Conservation (phyloP, 1,140 invertebrate genomes). For the Eriocheir sinensis region DNA sequence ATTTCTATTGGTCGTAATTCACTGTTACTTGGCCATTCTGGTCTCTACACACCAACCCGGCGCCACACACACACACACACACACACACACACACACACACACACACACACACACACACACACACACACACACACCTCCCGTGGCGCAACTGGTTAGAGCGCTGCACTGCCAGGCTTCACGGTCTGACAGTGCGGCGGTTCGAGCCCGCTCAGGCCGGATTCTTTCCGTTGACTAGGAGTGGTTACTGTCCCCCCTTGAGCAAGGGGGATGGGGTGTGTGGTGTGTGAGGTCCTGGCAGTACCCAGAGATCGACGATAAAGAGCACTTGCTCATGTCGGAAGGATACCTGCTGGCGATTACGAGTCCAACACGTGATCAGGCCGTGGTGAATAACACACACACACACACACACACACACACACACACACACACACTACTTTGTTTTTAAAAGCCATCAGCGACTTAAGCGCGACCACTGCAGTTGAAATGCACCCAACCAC, state of each 20-base stretch:
- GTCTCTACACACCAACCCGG: background rate
- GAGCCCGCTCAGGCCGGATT: no score
- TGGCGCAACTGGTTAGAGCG: no score
- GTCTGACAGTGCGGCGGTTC: no score
- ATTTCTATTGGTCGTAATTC: background rate
- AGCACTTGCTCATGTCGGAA: no score
- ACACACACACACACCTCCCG: conserved; percentile 8
- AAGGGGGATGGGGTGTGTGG: no score
- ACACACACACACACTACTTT: background rate
- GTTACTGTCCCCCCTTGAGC: no score
- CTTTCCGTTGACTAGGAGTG: no score
- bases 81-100: conserved; percentile 31
- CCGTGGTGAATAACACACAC: background rate
- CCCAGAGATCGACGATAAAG: no score
- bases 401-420: conserved; percentile 27
- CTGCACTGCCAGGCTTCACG: no score
- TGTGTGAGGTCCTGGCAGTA: no score
- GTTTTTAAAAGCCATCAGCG: background rate
- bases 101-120: conserved; percentile 6
- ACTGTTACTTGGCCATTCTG: background rate
- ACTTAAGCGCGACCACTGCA: background rate
- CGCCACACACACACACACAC: conserved; percentile 35
- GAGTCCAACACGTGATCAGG: no score
- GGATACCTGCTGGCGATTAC: no score
- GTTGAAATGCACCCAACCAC: background rate